Conservation (phyloP, 2,797 vertebrate genomes). For the Microtus agrestis region DNA sequence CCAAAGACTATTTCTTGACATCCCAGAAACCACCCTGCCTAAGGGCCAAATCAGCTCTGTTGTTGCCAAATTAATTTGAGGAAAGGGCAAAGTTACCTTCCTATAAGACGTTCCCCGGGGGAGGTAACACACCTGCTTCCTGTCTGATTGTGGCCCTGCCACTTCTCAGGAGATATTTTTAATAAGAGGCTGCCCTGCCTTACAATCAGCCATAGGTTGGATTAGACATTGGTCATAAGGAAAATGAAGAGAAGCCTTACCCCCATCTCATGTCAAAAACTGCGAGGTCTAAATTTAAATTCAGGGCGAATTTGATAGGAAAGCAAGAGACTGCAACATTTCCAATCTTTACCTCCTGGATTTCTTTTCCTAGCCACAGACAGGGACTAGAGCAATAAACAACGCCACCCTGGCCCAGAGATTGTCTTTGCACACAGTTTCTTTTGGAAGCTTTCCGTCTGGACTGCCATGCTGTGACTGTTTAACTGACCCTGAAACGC, state of each 20-base stretch:
- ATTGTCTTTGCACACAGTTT: slow-evolving; percentile 80
- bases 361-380: slow-evolving; percentile 66
- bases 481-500: slow-evolving; percentile 83
- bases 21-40: background rate
- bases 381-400: slow-evolving; percentile 66
- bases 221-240: background rate
- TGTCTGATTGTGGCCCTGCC: slow-evolving; percentile 13
- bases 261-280: slow-evolving; percentile 57
- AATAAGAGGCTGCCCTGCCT: slow-evolving; percentile 31
- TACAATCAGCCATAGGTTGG: slow-evolving; percentile 57
- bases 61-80: slow-evolving; percentile 35
- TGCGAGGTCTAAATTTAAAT: slow-evolving; percentile 41
- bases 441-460: slow-evolving; percentile 75
- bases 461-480: slow-evolving; percentile 83
- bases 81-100: slow-evolving; percentile 49
- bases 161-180: slow-evolving; percentile 68
- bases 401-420: slow-evolving; percentile 70
- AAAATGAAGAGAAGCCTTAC: background rate
- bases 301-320: slow-evolving; percentile 50
- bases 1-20: slow-evolving; percentile 2
- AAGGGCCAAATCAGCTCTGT: background rate
- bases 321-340: slow-evolving; percentile 64
- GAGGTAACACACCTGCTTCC: slow-evolving; percentile 56
- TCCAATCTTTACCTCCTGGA: slow-evolving; percentile 19
- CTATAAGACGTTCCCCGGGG: background rate